Conservation (phyloP, 2,113 vertebrate species). For the Mohoua ochrocephala region DNA sequence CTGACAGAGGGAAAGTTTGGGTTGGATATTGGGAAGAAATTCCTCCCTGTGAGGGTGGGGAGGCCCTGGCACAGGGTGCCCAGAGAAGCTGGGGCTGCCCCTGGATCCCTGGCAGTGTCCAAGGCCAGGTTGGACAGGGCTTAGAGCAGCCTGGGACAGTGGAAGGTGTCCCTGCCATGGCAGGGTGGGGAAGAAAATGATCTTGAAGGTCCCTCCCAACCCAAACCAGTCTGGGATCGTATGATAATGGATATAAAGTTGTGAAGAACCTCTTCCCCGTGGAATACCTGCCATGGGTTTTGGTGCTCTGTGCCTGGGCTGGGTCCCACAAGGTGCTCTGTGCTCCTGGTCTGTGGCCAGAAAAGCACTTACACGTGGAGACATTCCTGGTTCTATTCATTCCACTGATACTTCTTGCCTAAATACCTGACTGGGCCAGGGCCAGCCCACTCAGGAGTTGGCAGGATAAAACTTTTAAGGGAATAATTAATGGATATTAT, state of each 20-base stretch:
- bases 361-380: accelerated
- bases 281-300: background rate
- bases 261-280: background rate
- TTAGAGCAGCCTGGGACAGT: accelerated
- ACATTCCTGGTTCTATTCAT: background rate
- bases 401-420: background rate
- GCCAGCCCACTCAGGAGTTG: background rate
- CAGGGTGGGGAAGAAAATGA: background rate
- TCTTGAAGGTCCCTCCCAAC: background rate
- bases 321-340: background rate
- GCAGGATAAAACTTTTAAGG: background rate
- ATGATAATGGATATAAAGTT: background rate
- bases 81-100: background rate
- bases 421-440: background rate
- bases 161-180: background rate
- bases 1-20: background rate
- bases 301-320: background rate
- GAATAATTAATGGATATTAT: background rate
- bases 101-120: background rate
- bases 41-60: accelerated
- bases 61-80: background rate
- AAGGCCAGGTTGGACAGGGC: accelerated
- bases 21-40: background rate
- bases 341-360: background rate
- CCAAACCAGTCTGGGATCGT: background rate